Base-by-base conservation (phyloP, 1,140 invertebrate genomes). In the Formica exsecta region DNA sequence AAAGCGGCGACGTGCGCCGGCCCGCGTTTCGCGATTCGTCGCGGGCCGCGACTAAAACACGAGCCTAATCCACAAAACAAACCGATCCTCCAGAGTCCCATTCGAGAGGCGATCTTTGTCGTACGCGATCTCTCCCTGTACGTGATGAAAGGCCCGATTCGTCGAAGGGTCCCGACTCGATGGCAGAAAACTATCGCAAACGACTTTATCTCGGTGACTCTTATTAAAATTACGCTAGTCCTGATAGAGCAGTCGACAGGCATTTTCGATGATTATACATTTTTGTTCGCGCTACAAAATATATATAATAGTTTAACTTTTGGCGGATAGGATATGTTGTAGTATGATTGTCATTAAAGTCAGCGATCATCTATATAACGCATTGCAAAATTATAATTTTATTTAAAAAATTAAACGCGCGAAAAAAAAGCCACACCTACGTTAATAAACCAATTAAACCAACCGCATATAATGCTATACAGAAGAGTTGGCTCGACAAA, bases 31-130 rank as follows among this genome's bases (percentile, higher is more conserved):
- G 74, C 68, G 86, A 90, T 90, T 90, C 89, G 89, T 89, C 80
- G 85, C 80, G 88, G 79, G n/a, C 68, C 29, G 79, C 88, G 76
- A 85, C 68, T 89, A 89, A 89, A 90, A 90, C 85, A 90, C 86
- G 88, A 80, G 88, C 73, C 89, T 90, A 89, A 90, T 89, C 88
- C 88, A 77, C 88, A 89, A 90, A 90, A 90, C 88, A 90, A 90
- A 90, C 88, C 88, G 73, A 89, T 71, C 66, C 41, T n/a, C 57
- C 11, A 29, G 65, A 74, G 54, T 65, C 44, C 64, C 51, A 68
- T 41, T 79, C 48, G 70, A 32, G 25, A 62, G 32, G 19, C 29
- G 16, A 41, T 36, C 19, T 66, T 75, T 16, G 51, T 13, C 38
- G 41, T 44, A 44, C 29, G 64, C 4, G 80, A 59, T 29, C 41